Evolutionary conservation across 2,113 vertebrate species (phyloP), one percentile per base, ranked within the genome.

Genomic region (Acrocephalus kingi): DNA sequence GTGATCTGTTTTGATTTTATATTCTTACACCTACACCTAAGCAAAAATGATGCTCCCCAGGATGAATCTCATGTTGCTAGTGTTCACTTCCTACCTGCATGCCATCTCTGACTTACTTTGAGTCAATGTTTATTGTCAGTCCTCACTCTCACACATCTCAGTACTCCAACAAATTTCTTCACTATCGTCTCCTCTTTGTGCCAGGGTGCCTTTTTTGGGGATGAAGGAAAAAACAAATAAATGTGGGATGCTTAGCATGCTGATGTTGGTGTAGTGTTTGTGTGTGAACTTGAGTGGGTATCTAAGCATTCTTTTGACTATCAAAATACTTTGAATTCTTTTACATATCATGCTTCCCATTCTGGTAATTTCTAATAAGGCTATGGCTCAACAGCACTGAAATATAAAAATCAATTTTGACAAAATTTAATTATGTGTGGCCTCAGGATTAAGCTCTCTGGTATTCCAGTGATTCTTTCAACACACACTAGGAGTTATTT

Each of bases 271-370:
- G 37, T 67, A 85, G 67, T 87, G 63, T 90, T 96, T 82, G 45
- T 69, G 33, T 91, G 74, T 19, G 46, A 69, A 66, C 58, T 79
- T 51, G 33, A 85, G 66, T 67, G 13, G 67, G 39, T 33, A 92
- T 54, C 59, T 92, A n/a, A 88, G 46, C 43, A 37, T 94, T 91
- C 84, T 85, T 94, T 58, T 20, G 7, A 52, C 52, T 85, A 39
- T 83, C 56, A 71, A 74, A 91, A 76, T 79, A 72, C 35, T 93
- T 90, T 2, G 52, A 83, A 55, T 91, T 95, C 67, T 85, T 93
- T 19, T 83, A 9, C 21, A 14, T 85, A 12, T 37, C 43, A 3
- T 58, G 15, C 63, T 93, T 88, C 43, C 55, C 9, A 7, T 87
- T 82, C 63, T 93, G 46, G 35, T 80, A 35, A 25, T 85, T 73